These are phyloP conservation scores for Castor canadensis DNA, from an alignment of 2,113 vertebrate genomes.

Conservation along the genomic window DNA sequence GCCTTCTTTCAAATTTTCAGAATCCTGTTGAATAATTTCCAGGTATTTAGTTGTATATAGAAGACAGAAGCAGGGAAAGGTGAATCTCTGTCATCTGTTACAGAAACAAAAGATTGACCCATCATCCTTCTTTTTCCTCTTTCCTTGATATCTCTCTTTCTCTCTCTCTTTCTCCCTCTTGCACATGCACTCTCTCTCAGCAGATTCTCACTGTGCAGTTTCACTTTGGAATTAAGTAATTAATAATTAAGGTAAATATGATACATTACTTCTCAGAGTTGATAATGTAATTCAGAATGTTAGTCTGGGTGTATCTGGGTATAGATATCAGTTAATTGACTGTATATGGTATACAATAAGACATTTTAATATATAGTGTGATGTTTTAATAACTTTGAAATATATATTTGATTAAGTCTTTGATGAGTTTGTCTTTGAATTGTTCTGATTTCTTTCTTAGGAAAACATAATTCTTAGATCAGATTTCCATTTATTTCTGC, in stretches of 20 bases:
- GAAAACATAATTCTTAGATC: not conserved
- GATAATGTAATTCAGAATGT: not conserved
- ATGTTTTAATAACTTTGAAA: not conserved
- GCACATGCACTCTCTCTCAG: not conserved
- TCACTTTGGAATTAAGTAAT: not conserved
- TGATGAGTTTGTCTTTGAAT: not conserved
- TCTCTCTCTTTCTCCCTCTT: not conserved
- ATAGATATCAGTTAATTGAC: not conserved
- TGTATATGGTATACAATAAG: not conserved
- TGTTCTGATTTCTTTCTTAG: not conserved
- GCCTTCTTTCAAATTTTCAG: not conserved
- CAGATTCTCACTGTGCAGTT: not conserved
- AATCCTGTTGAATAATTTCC: not conserved
- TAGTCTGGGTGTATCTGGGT: not conserved
- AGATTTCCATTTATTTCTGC: not conserved
- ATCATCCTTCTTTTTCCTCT: not conserved
- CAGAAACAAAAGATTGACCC: not conserved
- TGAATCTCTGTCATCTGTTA: not conserved
- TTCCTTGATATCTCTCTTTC: no score
- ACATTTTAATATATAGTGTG: not conserved
- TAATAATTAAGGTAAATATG: not conserved
- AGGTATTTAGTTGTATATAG: not conserved
- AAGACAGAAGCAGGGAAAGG: not conserved
- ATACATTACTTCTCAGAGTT: not conserved
- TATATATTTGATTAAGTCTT: not conserved